Evolutionary conservation across 2,113 vertebrate genomes (phyloP), one percentile per base, ranked within the genome.

Genomic region (Pipa parva): DNA sequence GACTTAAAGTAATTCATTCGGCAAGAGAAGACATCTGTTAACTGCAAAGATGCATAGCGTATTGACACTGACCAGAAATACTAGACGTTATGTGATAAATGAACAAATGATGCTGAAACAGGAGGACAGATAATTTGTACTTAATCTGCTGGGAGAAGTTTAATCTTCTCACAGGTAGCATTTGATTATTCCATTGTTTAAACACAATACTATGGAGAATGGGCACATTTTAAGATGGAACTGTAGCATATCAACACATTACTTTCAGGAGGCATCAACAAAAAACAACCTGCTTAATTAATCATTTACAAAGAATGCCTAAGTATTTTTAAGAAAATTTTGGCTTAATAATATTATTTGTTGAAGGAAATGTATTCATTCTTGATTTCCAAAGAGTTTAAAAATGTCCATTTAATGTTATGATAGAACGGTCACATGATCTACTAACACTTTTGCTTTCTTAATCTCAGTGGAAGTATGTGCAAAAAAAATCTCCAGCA

Each of bases 1-100:
- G 90, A 87, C 90, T 85, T 91, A 83, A 90, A 89, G 89, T 80
- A 83, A 84, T 86, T 86, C 75, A 75, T 82, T 87, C 80, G 82
- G 90, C 87, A 83, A 87, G 90, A 84, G 87, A 80, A 84, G 89
- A 90, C 93, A 92, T 94, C 91, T 94, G 92, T 92, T 90, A 89
- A 84, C 84, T 84, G 87, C 82, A 79, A 85, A 84, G 85, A 79
- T 81, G 86, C 83, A 75, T 84, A 86, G 79, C 76, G 64, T 84
- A 85, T 84, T 89, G 91, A 93, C 84, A 80, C 85, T 87, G 89
- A 91, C 90, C 91, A 85, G 84, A 83, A 86, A 82, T 77, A 73
- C 83, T 81, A 75, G 85, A 75, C 61, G 28, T 75, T 75, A 77
- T 81, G 85, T 79, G 84, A 89, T 83, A 80, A 87, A 88, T 83